Evolutionary conservation across 92 coral and sea anemone genomes (phyloP), one percentile per base, ranked within the genome.

Genomic region (Epizoanthus illoricatus): DNA sequence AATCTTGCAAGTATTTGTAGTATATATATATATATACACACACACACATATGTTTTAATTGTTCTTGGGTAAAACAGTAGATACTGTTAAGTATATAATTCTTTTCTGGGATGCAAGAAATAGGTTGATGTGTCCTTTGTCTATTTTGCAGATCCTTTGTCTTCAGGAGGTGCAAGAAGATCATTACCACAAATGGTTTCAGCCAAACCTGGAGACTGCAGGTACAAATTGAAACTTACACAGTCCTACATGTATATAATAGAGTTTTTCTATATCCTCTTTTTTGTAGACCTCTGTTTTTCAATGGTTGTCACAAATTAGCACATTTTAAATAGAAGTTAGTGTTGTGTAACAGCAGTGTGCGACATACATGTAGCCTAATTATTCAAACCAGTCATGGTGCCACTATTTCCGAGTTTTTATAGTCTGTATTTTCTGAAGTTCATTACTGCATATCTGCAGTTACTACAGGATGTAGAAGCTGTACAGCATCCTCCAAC

Each of bases 161-260:
- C 92, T 95, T 55, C 98, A 95, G 75, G 98, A 95, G 86, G 96
- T 93, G 3, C 92, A 95, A 65, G 89, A 80, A 5, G 70, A 88
- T 15, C 98, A 95, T 79, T 95, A 86, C 60, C 63, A 86, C 4
- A 86, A 91, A 41, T 95, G 98, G 98, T 95, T 95, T 86, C 73
- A 80, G 67, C 98, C 98, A 36, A 92, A 91, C 81, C 96, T 95
- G 9, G 42, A 61, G 24, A 87, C 84, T 67, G 94, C 89, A 73
- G 98, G 98, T 93, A 76, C 56, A 10, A 49, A 6, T 8, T 49
- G 9, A 8, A 49, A 8, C 56, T 49, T 8, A 8, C 15, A 49
- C 15, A 49, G 56, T 49, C 13, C 9, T 8, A 0, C 56, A 49
- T 36, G 45, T 17, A 61, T 17, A 60, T 60, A 7, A 58, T 58